Percentiles rank a stretch among this genome's conserved stretches.
Conservation (phyloP, 2,888 invertebrate species). For the Nemotelus pantherinus region DNA sequence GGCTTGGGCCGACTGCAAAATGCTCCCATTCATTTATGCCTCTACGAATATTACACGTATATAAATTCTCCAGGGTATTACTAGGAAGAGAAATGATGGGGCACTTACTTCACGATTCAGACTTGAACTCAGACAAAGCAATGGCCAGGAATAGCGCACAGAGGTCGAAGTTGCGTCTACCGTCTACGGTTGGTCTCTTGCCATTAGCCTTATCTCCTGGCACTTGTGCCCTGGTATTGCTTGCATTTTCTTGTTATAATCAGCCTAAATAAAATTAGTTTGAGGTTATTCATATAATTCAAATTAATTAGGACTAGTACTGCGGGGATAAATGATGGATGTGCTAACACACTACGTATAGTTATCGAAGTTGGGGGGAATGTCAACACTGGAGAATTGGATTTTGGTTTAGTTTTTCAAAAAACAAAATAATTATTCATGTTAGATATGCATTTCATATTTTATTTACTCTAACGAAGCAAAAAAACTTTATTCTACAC, state of each 20-base stretch:
- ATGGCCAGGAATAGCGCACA: slow-evolving; percentile 18
- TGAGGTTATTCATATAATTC: slow-evolving; percentile 50
- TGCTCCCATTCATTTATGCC: slow-evolving; percentile 30
- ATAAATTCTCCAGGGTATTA: slow-evolving; percentile 51
- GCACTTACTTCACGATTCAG: slow-evolving; percentile 20
- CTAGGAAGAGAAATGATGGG: slow-evolving; percentile 39
- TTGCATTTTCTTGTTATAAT: slow-evolving; percentile 18
- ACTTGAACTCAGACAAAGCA: slow-evolving; percentile 28
- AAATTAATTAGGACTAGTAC: slow-evolving; percentile 49
- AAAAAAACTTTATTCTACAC: too few relatives aligned
- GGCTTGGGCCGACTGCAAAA: slow-evolving; percentile 16
- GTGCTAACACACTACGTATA: too few relatives aligned
- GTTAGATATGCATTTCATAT: too few relatives aligned
- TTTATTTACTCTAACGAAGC: too few relatives aligned
- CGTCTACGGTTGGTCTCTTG: not conserved
- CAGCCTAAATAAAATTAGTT: slow-evolving; percentile 49
- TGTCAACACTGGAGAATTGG: too few relatives aligned
- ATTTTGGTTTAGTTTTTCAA: too few relatives aligned
- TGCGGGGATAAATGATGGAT: slow-evolving; percentile 15
- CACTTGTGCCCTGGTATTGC: not conserved
- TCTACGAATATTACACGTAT: slow-evolving; percentile 41
- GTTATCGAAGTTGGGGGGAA: too few relatives aligned
- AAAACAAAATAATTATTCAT: too few relatives aligned
- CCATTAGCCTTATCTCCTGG: slow-evolving; percentile 3
- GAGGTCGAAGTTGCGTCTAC: slow-evolving; percentile 3